Conservation (phyloP, 2,888 invertebrate genomes). For the Ennomos erosarius region DNA sequence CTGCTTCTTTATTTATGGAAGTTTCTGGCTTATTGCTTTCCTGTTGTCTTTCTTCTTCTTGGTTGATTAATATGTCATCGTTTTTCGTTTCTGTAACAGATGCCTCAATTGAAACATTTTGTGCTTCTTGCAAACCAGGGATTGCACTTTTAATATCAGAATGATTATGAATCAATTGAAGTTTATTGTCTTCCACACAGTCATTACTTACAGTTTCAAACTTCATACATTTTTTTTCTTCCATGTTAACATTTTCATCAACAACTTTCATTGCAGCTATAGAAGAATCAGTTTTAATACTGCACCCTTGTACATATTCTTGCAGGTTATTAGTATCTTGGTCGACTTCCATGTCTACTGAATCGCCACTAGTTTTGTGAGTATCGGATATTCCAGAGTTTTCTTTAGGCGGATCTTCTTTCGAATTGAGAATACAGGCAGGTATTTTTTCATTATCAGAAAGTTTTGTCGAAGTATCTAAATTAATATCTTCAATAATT, state of each 20-base stretch:
- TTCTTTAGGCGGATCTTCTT: background rate
- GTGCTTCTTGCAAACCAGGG: conserved; percentile 20
- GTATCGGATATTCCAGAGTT: background rate
- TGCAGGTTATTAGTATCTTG: conserved; percentile 1
- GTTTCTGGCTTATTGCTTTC: conserved; percentile 8
- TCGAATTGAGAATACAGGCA: background rate
- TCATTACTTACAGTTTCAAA: conserved; percentile 28
- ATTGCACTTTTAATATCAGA: conserved; percentile 5
- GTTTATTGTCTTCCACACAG: conserved; percentile 17
- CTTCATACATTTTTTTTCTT: conserved; percentile 4
- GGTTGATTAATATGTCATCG: conserved; percentile 24
- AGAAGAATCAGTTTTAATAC: background rate
- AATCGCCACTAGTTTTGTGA: background rate
- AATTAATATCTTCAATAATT: too few relatives aligned
- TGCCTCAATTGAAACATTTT: conserved; percentile 31
- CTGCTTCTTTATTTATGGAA: conserved; percentile 5
- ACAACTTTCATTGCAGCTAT: conserved; percentile 9
- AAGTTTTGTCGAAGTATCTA: background rate
- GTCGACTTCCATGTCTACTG: conserved; percentile 10
- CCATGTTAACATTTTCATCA: conserved; percentile 4
- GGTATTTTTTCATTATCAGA: background rate
- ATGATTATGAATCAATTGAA: conserved; percentile 12
- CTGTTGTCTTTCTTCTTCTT: conserved; percentile 12
- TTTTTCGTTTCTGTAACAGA: conserved; percentile 35
- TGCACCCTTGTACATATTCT: background rate